A percentile compares a stretch with the other conserved stretches of the same genome.
Conservation (phyloP, 2,797 vertebrate species). For the Sebastes nivosus region DNA sequence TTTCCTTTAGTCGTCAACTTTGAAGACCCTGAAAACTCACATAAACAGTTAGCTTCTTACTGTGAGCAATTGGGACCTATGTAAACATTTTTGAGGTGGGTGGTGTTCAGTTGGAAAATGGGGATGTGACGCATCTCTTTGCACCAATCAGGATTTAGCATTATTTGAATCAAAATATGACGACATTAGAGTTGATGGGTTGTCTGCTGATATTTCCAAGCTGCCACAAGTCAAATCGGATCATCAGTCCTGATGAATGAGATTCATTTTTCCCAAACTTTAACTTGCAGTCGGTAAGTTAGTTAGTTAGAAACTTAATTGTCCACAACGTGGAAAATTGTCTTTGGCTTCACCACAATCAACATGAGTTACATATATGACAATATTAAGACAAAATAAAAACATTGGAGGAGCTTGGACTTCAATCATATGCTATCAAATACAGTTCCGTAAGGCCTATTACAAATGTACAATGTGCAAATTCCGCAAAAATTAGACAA, state of each 20-base stretch:
- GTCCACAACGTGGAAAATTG: too few species aligned
- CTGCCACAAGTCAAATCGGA: not conserved
- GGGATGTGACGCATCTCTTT: not conserved
- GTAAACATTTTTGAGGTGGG: not conserved
- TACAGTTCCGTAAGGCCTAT: too few species aligned
- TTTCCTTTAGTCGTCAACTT: not conserved
- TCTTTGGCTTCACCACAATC: too few species aligned
- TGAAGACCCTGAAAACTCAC: not conserved
- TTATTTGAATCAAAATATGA: constrained; percentile 9
- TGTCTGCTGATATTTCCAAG: not conserved
- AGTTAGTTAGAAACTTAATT: too few species aligned
- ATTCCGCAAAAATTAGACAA: too few species aligned
- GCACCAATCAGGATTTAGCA: not conserved
- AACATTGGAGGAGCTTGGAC: too few species aligned
- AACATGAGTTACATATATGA: too few species aligned
- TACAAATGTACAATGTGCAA: too few species aligned
- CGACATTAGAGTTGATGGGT: not conserved
- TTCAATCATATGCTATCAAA: too few species aligned
- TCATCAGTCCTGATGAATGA: not conserved
- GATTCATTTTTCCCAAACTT: not conserved
- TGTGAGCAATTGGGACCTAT: not conserved
- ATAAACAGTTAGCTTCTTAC: not conserved
- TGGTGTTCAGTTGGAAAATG: not conserved
- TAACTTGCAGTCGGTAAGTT: too few species aligned
- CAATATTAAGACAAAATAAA: too few species aligned